phyloP scores from a whole-genome alignment of 2,888 invertebrate species.

The Eupsilia transversa region DNA sequence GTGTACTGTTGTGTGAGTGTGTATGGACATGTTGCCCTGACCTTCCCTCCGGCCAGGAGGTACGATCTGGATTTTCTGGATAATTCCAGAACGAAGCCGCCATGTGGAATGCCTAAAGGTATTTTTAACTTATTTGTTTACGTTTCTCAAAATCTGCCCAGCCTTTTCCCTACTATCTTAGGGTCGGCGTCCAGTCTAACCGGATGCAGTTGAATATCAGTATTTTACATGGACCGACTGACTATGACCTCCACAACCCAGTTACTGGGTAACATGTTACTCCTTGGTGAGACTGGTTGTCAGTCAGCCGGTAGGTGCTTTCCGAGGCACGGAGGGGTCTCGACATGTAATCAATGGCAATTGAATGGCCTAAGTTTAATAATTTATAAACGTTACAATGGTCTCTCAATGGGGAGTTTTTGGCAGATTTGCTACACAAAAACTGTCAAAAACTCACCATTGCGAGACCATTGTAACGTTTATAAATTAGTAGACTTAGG shows the following conservation, averaged over 20 bases:
- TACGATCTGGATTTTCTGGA: conserved; percentile 98
- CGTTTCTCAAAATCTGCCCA: background rate
- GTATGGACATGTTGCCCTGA: conserved; percentile 95
- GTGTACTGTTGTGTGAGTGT: conserved; percentile 76
- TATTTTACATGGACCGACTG: background rate
- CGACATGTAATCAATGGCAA: too few relatives aligned
- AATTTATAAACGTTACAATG: too few relatives aligned
- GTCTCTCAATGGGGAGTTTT: too few relatives aligned
- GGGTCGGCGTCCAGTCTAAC: background rate
- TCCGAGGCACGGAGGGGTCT: too few relatives aligned
- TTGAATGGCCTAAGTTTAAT: too few relatives aligned
- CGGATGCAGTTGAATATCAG: background rate
- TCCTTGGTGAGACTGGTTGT: too few relatives aligned
- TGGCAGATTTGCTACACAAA: too few relatives aligned
- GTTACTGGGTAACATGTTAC: background rate
- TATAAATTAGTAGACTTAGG: too few relatives aligned
- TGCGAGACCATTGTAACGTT: too few relatives aligned
- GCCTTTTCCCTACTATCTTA: background rate
- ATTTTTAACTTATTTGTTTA: conserved; percentile 66
- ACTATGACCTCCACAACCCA: background rate
- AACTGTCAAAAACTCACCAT: too few relatives aligned
- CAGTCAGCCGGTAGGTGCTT: too few relatives aligned
- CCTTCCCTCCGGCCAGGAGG: conserved; percentile 96
- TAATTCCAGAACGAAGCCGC: conserved; percentile 96
- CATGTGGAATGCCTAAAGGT: conserved; percentile 99